Conservation (phyloP, 2,113 vertebrate genomes). For the Mormyrus iriodes region DNA sequence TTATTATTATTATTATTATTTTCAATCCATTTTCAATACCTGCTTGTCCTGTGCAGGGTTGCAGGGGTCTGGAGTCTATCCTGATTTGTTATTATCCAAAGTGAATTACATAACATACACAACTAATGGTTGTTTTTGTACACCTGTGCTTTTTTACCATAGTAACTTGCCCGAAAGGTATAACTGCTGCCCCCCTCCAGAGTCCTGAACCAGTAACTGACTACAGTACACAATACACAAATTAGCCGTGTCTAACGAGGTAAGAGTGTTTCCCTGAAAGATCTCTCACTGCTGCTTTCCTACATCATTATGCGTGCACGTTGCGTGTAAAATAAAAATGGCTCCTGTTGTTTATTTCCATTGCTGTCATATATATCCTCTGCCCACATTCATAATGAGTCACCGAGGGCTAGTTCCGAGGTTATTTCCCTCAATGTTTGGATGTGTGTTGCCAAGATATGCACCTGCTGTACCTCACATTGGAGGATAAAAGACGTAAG, state of each 20-base stretch:
- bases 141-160: background rate
- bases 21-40: background rate
- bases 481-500: constrained; percentile 1
- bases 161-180: background rate
- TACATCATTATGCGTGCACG: background rate
- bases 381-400: background rate
- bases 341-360: constrained; percentile 5
- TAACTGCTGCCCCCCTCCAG: background rate
- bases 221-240: background rate
- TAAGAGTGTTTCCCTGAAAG: background rate
- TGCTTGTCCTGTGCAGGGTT: background rate
- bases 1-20: background rate
- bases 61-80: background rate
- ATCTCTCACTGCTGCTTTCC: background rate
- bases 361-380: background rate
- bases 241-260: background rate
- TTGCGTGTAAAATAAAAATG: background rate
- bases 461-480: background rate
- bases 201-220: background rate
- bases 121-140: background rate
- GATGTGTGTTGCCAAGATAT: background rate
- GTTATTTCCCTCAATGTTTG: background rate
- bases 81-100: background rate
- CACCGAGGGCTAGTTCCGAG: background rate
- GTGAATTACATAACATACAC: background rate